phyloP scores from a whole-genome alignment of 2,888 invertebrate genomes.

The Tricholauxania praeusta region DNA sequence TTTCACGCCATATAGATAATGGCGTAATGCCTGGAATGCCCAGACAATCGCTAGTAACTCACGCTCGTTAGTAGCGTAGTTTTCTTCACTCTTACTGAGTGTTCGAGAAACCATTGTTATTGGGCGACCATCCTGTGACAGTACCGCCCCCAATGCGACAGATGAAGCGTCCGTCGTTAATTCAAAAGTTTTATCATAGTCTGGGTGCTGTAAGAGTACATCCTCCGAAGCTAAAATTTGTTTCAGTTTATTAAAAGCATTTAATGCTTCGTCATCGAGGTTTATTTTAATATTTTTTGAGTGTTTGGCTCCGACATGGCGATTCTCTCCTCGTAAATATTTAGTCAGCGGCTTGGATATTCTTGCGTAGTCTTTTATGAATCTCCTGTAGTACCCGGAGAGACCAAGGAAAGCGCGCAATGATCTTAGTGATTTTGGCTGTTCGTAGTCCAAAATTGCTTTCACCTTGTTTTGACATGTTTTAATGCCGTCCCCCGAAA shows the following conservation, averaged over 20 bases:
- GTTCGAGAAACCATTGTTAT: slow-evolving; percentile 42
- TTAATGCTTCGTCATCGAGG: slow-evolving; percentile 35
- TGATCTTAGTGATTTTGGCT: slow-evolving; percentile 32
- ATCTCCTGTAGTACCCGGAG: slow-evolving; percentile 40
- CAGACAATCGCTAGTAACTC: slow-evolving; percentile 37
- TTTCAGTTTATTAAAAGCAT: slow-evolving; percentile 40
- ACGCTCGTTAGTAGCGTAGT: slow-evolving; percentile 44
- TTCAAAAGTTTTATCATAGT: slow-evolving; percentile 35
- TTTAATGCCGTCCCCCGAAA: slow-evolving; percentile 37
- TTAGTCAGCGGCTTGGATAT: slow-evolving; percentile 41
- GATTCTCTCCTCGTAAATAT: slow-evolving; percentile 41
- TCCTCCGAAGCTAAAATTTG: slow-evolving; percentile 37
- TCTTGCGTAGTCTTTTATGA: slow-evolving; percentile 39
- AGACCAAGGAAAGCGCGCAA: slow-evolving; percentile 35
- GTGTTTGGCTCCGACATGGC: slow-evolving; percentile 24
- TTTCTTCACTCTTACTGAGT: slow-evolving; percentile 24
- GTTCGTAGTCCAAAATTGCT: slow-evolving; percentile 36
- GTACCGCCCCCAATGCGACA: background rate
- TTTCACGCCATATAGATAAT: slow-evolving; percentile 58
- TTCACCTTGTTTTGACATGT: slow-evolving; percentile 39
- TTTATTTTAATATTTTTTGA: slow-evolving; percentile 40
- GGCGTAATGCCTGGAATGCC: slow-evolving; percentile 56
- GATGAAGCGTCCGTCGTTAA: slow-evolving; percentile 40
- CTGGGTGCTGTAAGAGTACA: slow-evolving; percentile 31
- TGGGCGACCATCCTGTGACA: slow-evolving; percentile 37